phyloP scores from a whole-genome alignment of 2,888 invertebrate species.

The Shargacucullia verbasci region DNA sequence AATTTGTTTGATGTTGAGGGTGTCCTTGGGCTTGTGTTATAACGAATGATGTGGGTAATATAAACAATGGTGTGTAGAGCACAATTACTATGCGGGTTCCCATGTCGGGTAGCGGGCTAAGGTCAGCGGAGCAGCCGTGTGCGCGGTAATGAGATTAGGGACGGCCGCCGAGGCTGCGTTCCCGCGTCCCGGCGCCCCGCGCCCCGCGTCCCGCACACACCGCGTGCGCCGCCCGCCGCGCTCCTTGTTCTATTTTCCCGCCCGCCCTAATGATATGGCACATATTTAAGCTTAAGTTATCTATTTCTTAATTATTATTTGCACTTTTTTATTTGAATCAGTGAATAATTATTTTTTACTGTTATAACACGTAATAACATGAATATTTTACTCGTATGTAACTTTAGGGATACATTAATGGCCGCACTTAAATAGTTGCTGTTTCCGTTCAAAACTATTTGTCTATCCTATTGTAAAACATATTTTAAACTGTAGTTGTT shows the following conservation, averaged over 20 bases:
- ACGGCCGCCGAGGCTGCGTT: constrained; percentile 61
- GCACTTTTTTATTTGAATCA: constrained; percentile 8
- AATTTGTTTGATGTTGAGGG: constrained; percentile 13
- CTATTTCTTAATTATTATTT: constrained; percentile 11
- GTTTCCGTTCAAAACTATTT: not conserved
- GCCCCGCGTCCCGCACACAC: constrained; percentile 32
- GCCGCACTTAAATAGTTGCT: not conserved
- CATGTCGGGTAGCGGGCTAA: constrained; percentile 71
- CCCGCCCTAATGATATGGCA: constrained; percentile 56
- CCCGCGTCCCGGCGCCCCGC: constrained; percentile 57
- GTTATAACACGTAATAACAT: not conserved
- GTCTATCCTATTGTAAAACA: too few species aligned
- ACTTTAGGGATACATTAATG: not conserved
- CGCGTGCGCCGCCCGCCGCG: constrained; percentile 55
- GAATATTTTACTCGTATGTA: not conserved
- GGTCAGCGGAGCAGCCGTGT: constrained; percentile 71
- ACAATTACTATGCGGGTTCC: constrained; percentile 62
- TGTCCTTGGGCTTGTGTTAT: constrained; percentile 11
- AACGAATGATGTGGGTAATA: constrained; percentile 27
- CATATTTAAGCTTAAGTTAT: constrained; percentile 39
- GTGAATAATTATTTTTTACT: not conserved
- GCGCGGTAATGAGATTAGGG: constrained; percentile 78
- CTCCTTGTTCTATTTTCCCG: constrained; percentile 67
- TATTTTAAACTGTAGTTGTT: too few species aligned
- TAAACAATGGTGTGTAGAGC: constrained; percentile 49